Evolutionary conservation across 2,888 invertebrate species (phyloP).

Genomic region (Volucella inanis): DNA sequence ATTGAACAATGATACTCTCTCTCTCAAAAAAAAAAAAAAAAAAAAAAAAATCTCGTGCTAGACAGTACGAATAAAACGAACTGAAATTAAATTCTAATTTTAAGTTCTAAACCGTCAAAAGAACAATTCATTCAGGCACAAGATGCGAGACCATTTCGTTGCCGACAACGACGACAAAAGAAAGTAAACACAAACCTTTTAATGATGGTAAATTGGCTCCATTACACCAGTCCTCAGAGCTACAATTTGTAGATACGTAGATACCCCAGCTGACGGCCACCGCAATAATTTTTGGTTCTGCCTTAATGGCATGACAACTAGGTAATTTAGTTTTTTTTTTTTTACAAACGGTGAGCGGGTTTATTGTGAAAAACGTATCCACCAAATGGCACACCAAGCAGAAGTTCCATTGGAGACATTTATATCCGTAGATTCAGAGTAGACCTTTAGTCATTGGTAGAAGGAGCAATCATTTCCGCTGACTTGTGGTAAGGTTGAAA

Average conservation of each 20-base stretch:
- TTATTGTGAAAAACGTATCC: conserved; percentile 24
- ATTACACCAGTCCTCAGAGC: conserved; percentile 21
- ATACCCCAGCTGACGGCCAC: conserved; percentile 27
- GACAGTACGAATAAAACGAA: conserved; percentile 1
- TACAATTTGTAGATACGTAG: not conserved
- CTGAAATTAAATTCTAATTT: conserved; percentile 21
- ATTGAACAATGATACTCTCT: not conserved
- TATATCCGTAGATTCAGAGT: not conserved
- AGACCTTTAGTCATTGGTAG: not conserved
- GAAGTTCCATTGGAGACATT: not conserved
- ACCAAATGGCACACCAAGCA: conserved; percentile 33
- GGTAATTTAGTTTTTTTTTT: conserved; percentile 14
- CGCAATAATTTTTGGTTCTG: conserved; percentile 26
- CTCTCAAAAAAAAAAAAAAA: not conserved
- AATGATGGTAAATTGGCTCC: conserved; percentile 47
- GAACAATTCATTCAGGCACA: conserved; percentile 18
- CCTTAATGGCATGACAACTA: conserved; percentile 44
- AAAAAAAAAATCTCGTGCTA: conserved; percentile 1
- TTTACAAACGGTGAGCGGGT: conserved; percentile 9
- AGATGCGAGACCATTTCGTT: conserved; percentile 7
- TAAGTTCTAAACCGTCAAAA: not conserved
- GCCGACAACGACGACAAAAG: not conserved
- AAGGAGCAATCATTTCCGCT: conserved; percentile 45
- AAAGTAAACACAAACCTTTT: not conserved
- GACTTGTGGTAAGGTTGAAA: conserved; percentile 66